Evolutionary conservation across 2,888 invertebrate genomes (phyloP), one percentile per base, ranked within the genome.

Genomic region (Cheilosia scutellata): DNA sequence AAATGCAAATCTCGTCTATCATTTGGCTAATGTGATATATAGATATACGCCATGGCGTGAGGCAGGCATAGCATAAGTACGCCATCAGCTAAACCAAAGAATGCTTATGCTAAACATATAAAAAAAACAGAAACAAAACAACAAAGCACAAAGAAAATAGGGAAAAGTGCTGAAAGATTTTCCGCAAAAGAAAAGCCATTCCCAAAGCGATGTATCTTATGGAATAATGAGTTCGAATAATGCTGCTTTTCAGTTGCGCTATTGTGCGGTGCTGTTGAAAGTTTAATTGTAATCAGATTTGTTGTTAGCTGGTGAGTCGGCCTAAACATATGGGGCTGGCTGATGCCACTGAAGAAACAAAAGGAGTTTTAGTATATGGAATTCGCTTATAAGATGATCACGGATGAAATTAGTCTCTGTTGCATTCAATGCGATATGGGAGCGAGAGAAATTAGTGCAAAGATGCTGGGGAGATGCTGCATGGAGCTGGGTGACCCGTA

Each of bases 241-340:
- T 75, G 70, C 53, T 70, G 65, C 58, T 55, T 65, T n/a, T n/a
- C 11, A 75, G 60, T 74, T 78, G 55, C 42, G 57, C 80, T 70
- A 58, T 80, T 79, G 68, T 84, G 58, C 65, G 33, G 20, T 63
- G 83, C 79, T 83, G 83, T 79, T 79, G 83, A 83, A 83, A 83
- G 79, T 83, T 79, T 83, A 83, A 83, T 83, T 83, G 83, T 83
- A 70, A 84, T 84, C 84, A 80, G 84, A 80, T 84, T 83, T 79
- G 83, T 33, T 78, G 57, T 57, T 57, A 20, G 20, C 20, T 20
- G 37, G 37, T 37, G 11, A 37, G 37, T 37, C 37, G 11, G 37
- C 37, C 11, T 37, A 11, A 37, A 11, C 37, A 11, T 11, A 20
- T 20, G 20, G 20, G 20, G 20, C 20, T 20, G 20, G 20, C 20